These are phyloP conservation scores for Artibeus jamaicensis DNA, from an alignment of 2,797 vertebrate genomes.

Conservation along the genomic window DNA sequence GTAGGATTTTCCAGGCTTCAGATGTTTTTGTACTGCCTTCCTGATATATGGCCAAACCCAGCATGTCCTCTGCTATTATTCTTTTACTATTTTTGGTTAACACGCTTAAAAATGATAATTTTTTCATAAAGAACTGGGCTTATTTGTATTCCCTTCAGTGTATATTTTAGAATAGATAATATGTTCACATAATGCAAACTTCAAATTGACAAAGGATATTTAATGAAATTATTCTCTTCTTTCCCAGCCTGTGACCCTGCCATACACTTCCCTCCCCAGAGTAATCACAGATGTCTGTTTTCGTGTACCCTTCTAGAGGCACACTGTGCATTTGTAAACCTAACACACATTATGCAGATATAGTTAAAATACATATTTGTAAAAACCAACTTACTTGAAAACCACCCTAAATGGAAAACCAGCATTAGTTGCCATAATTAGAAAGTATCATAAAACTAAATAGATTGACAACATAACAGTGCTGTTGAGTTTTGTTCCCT, in stretches of 20 bases:
- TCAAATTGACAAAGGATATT: background rate
- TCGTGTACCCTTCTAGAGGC: background rate
- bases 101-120: background rate
- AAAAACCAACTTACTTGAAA: constrained; percentile 41
- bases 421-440: background rate
- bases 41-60: background rate
- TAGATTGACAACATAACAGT: background rate
- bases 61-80: background rate
- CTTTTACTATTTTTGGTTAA: background rate
- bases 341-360: background rate
- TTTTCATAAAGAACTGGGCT: background rate
- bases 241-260: background rate
- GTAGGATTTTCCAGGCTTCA: background rate
- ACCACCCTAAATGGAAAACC: background rate
- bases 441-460: constrained; percentile 33
- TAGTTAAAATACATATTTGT: constrained; percentile 15
- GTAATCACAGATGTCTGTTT: background rate
- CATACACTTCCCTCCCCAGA: background rate
- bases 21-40: background rate
- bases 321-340: background rate
- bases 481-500: background rate
- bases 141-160: background rate
- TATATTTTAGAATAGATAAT: background rate
- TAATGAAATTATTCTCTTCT: background rate
- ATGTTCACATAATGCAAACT: background rate